phyloP scores from a whole-genome alignment of 1,140 invertebrate genomes.

The Theocolax elegans region DNA sequence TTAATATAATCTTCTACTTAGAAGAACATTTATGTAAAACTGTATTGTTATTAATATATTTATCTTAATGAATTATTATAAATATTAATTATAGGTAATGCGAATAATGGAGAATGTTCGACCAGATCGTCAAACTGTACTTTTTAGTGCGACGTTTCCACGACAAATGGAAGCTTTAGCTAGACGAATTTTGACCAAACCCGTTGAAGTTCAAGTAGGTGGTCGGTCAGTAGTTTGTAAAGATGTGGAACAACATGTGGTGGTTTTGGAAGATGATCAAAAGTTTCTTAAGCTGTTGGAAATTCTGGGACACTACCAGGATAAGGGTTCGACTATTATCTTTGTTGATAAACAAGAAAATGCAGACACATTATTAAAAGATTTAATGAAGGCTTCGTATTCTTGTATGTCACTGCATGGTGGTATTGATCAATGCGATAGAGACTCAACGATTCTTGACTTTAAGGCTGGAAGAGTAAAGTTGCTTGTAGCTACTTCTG shows the following conservation, averaged over 20 bases:
- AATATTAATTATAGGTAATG: conserved; percentile 76
- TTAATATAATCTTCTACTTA: no score
- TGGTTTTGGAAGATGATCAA: conserved; percentile 94
- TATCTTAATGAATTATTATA: no score
- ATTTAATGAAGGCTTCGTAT: conserved; percentile 97
- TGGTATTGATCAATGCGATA: conserved; percentile 98
- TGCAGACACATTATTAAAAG: conserved; percentile 92
- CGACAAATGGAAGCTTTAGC: conserved; percentile 99
- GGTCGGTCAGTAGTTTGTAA: conserved; percentile 97
- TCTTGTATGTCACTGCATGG: conserved; percentile 97
- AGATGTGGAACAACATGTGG: conserved; percentile 96
- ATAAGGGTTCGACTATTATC: conserved; percentile 92
- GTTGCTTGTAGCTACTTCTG: conserved; percentile 91
- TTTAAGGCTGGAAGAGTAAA: conserved; percentile 95
- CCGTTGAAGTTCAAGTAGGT: conserved; percentile 98
- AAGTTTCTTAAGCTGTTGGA: conserved; percentile 98
- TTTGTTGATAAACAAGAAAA: conserved; percentile 99
- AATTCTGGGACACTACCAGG: conserved; percentile 93
- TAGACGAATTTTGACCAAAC: conserved; percentile 90
- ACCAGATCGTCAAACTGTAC: conserved; percentile 96
- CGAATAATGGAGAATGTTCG: conserved; percentile 97
- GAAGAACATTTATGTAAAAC: no score
- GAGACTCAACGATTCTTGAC: conserved; percentile 97
- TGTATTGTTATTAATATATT: no score
- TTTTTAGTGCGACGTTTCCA: conserved; percentile 99